These are phyloP conservation scores for Cantharis nigra DNA, from an alignment of 2,888 invertebrate genomes.

Conservation along the genomic window DNA sequence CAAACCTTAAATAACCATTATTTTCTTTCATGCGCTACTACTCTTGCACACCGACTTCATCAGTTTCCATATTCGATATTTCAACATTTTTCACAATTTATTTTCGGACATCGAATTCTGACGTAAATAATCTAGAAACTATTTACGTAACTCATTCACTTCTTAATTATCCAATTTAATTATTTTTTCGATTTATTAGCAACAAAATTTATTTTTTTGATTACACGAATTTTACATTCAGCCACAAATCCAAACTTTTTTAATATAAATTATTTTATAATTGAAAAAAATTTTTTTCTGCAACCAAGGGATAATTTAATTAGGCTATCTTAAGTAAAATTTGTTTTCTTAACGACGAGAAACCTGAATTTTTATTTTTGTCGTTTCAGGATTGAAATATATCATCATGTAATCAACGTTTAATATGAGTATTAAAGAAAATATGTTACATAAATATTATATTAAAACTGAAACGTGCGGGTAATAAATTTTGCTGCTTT, in stretches of 20 bases:
- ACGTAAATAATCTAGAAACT: background rate
- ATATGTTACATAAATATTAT: background rate
- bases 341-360: background rate
- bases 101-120: slow-evolving; percentile 1
- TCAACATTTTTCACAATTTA: background rate
- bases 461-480: background rate
- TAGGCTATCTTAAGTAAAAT: background rate
- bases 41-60: background rate
- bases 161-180: background rate
- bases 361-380: background rate
- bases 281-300: background rate
- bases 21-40: slow-evolving; percentile 10
- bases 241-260: background rate
- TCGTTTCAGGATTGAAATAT: background rate
- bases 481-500: background rate
- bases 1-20: slow-evolving; percentile 10
- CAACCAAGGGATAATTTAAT: background rate
- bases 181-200: background rate
- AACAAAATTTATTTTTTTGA: background rate
- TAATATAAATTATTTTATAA: background rate
- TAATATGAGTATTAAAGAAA: background rate
- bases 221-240: background rate
- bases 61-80: background rate
- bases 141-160: background rate
- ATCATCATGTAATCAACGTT: background rate